Conservation (phyloP, 2,797 vertebrate species). For the Sebastiscus tertius region DNA sequence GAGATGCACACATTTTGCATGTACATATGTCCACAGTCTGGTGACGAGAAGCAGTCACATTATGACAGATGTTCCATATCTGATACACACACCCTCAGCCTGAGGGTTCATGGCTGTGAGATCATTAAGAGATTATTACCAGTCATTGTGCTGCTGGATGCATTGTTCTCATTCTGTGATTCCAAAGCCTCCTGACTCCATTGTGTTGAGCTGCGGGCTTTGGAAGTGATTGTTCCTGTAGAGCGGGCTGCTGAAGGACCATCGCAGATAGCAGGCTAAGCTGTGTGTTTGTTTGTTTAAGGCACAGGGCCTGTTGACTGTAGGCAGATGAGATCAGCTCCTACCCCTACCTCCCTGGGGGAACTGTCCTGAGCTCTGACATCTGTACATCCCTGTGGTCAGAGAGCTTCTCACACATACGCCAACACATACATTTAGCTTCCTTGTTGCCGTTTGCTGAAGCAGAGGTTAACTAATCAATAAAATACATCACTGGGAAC, state of each 20-base stretch:
- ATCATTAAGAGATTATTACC: conserved; percentile 80
- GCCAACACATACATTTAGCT: conserved; percentile 24
- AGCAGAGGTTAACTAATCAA: conserved; percentile 10
- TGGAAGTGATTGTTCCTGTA: conserved; percentile 79
- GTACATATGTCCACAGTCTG: conserved; percentile 5
- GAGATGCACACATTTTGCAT: conserved; percentile 51
- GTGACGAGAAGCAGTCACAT: conserved; percentile 3
- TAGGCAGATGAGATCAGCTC: conserved; percentile 77
- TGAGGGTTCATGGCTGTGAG: conserved; percentile 58
- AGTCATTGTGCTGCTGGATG: conserved; percentile 65
- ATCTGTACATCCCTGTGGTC: conserved; percentile 57
- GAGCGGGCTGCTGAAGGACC: conserved; percentile 69
- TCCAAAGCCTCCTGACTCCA: conserved; percentile 75
- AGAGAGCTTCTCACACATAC: conserved; percentile 35
- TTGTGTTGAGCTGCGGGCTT: conserved; percentile 78
- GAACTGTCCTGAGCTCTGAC: conserved; percentile 62
- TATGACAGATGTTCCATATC: conserved; percentile 34
- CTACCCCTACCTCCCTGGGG: conserved; percentile 29
- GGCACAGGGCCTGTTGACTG: conserved; percentile 77
- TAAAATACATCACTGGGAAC: conserved; percentile 9
- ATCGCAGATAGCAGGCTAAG: conserved; percentile 76
- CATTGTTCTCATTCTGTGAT: conserved; percentile 80
- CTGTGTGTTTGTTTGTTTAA: conserved; percentile 83
- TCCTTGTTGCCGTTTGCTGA: conserved; percentile 2
- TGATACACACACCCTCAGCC: conserved; percentile 43